Percentiles rank a stretch among this genome's conserved stretches.
phyloP scores from a whole-genome alignment of 2,888 invertebrate species.

The Cerceris rybyensis region DNA sequence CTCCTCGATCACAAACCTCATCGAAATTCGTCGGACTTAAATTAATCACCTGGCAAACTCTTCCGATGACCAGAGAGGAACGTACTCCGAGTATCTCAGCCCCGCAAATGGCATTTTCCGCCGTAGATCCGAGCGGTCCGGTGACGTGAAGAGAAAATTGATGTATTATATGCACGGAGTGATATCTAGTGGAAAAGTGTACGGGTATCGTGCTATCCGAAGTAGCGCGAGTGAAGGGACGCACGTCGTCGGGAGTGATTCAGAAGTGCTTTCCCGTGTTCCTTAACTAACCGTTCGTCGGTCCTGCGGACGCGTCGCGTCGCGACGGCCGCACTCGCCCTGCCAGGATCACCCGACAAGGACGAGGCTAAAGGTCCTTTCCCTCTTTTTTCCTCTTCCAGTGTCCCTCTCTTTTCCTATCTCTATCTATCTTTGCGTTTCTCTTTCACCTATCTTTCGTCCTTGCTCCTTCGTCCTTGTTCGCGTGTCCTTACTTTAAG shows the following conservation, averaged over 20 bases:
- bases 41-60: too few relatives aligned
- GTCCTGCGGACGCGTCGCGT: conserved; percentile 63
- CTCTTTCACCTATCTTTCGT: background rate
- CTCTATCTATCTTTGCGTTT: conserved; percentile 17
- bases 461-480: background rate
- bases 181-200: conserved; percentile 69
- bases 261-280: conserved; percentile 82
- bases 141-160: conserved; percentile 78
- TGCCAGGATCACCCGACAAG: conserved; percentile 40
- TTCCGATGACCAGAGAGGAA: too few relatives aligned
- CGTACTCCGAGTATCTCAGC: conserved; percentile 18
- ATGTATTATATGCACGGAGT: conserved; percentile 75
- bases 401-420: conserved; percentile 8
- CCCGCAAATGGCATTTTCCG: conserved; percentile 49
- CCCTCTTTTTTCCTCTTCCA: conserved; percentile 17
- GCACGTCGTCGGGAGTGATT: conserved; percentile 75
- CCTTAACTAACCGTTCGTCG: conserved; percentile 78
- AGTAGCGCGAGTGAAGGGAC: conserved; percentile 62
- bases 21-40: too few relatives aligned
- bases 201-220: conserved; percentile 64
- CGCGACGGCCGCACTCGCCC: conserved; percentile 61
- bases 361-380: conserved; percentile 56
- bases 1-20: too few relatives aligned
- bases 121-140: conserved; percentile 49
- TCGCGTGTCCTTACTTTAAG: background rate